phyloP scores from a whole-genome alignment of 2,888 invertebrate genomes.

The Oasisia sp. region DNA sequence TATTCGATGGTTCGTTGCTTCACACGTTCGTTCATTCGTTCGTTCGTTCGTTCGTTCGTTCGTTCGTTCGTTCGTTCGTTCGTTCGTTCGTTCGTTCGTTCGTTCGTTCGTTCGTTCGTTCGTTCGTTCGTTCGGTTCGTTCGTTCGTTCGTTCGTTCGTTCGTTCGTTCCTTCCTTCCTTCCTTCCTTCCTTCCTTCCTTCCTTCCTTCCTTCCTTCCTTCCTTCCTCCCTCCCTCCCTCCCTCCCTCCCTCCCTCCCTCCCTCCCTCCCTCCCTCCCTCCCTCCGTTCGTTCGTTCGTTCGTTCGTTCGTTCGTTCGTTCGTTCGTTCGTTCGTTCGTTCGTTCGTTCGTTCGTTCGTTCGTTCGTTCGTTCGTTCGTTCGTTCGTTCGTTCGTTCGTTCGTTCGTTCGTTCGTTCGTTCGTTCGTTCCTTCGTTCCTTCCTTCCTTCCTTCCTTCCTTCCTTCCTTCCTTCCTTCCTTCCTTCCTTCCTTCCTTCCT shows the following conservation, averaged over 20 bases:
- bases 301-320: background rate
- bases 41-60: background rate
- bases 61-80: background rate
- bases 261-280: background rate
- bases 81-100: background rate
- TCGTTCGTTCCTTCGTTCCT: background rate
- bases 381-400: background rate
- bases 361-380: background rate
- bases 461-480: background rate
- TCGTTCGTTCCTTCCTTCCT: no score
- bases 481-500: background rate
- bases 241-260: no score
- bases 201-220: no score
- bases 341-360: background rate
- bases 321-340: background rate
- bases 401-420: no score
- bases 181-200: no score
- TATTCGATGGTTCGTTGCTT: background rate
- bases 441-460: background rate
- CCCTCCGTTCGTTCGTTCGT: background rate
- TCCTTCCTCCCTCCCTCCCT: no score
- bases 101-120: background rate
- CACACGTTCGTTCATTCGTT: background rate
- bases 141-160: no score
- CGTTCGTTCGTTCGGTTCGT: background rate